Conservation (phyloP, 1,140 invertebrate species). For the Lysiphlebus fabarum region DNA sequence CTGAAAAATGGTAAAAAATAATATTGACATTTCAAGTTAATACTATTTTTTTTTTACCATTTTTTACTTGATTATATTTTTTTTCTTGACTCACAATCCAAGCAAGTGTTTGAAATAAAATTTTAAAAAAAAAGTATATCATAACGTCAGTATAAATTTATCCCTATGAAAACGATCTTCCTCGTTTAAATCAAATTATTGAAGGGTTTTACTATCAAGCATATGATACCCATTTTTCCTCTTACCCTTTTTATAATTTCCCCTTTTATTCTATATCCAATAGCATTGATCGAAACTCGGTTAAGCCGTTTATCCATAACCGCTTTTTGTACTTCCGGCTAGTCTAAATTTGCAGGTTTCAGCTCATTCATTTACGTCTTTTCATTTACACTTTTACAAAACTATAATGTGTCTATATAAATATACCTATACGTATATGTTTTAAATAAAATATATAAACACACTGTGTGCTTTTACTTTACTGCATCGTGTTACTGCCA, state of each 20-base stretch:
- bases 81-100: too few relatives aligned
- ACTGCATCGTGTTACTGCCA: constrained; percentile 8
- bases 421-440: constrained; percentile 7
- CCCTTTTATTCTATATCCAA: too few relatives aligned
- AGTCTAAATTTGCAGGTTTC: constrained; percentile 44
- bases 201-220: constrained; percentile 3
- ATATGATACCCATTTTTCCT: too few relatives aligned
- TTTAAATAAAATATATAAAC: neutral
- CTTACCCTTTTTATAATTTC: too few relatives aligned
- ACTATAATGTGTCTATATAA: too few relatives aligned
- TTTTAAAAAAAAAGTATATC: too few relatives aligned
- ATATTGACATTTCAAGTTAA: too few relatives aligned
- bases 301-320: constrained; percentile 22
- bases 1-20: too few relatives aligned
- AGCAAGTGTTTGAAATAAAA: too few relatives aligned
- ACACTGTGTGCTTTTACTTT: neutral
- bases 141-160: neutral
- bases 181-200: constrained; percentile 15
- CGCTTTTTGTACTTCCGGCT: constrained; percentile 28
- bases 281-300: constrained; percentile 20
- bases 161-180: constrained; percentile 10
- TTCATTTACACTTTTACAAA: neutral
- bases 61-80: too few relatives aligned
- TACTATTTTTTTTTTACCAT: too few relatives aligned
- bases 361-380: constrained; percentile 34